phyloP scores from a whole-genome alignment of 2,797 vertebrate species.

The Neosilurus mollespiculum region DNA sequence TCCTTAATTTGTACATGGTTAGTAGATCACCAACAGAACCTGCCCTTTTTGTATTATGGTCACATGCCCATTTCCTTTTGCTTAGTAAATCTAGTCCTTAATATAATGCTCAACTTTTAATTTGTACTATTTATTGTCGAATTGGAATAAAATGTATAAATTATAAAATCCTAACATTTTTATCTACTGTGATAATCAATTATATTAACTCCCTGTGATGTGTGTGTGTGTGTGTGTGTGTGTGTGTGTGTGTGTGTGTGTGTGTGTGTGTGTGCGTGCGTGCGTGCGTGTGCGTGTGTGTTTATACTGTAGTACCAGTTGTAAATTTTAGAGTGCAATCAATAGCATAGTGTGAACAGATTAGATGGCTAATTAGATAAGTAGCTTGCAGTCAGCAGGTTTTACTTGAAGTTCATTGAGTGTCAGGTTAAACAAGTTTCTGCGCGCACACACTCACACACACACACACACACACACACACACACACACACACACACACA shows the following conservation, averaged over 20 bases:
- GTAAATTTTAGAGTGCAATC: conserved; percentile 35
- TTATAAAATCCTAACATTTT: not conserved
- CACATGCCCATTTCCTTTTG: too few species aligned
- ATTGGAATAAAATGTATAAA: not conserved
- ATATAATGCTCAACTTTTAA: not conserved
- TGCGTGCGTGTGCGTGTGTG: not conserved
- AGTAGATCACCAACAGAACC: too few species aligned
- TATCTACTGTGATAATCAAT: not conserved
- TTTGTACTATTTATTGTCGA: not conserved
- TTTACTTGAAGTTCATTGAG: conserved; percentile 46
- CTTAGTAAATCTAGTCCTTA: too few species aligned
- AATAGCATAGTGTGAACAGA: conserved; percentile 37
- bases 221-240: not conserved
- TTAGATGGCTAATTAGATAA: conserved; percentile 50
- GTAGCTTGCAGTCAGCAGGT: conserved; percentile 47
- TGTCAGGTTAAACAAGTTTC: conserved; percentile 30
- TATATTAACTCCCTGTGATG: too few species aligned
- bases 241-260: not conserved
- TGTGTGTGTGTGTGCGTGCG: not conserved
- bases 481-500: conserved; percentile 37
- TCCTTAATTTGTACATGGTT: too few species aligned
- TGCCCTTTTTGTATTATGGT: too few species aligned
- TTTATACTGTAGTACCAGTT: conserved; percentile 37
- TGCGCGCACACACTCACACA: not conserved
- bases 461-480: conserved; percentile 38